Evolutionary conservation across 2,797 vertebrate genomes (phyloP).

Genomic region (Xenopus petersii): DNA sequence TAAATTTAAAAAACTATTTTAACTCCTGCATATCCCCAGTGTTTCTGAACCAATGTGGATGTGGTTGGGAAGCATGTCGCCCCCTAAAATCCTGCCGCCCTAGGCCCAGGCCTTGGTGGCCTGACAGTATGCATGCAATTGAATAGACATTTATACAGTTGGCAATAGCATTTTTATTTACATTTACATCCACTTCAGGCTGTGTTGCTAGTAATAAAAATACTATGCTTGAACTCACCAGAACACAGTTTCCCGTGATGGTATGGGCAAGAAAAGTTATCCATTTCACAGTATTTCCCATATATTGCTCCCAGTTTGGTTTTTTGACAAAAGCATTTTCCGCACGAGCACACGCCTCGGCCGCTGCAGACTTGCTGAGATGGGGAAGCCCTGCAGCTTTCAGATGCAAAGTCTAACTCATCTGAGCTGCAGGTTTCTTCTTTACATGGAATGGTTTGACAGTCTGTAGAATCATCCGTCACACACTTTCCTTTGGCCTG

Average conservation of each 20-base stretch:
- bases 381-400: conserved; percentile 64
- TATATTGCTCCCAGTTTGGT: conserved; percentile 80
- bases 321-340: conserved; percentile 84
- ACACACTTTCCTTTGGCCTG: conserved; percentile 58
- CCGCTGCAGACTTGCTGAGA: conserved; percentile 77
- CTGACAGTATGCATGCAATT: too few relatives aligned
- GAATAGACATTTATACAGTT: too few relatives aligned
- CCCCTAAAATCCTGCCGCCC: too few relatives aligned
- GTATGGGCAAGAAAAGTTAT: conserved; percentile 91
- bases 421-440: conserved; percentile 56
- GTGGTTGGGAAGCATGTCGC: too few relatives aligned
- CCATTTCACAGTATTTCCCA: conserved; percentile 89
- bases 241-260: conserved; percentile 78
- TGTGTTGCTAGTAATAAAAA: too few relatives aligned
- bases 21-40: too few relatives aligned
- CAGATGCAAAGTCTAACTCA: conserved; percentile 48
- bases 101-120: too few relatives aligned
- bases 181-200: too few relatives aligned
- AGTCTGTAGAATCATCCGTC: conserved; percentile 59
- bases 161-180: too few relatives aligned
- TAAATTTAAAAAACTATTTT: too few relatives aligned
- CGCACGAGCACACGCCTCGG: conserved; percentile 81
- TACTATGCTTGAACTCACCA: conserved; percentile 66
- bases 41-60: too few relatives aligned
- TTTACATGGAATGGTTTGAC: conserved; percentile 55